These are phyloP conservation scores for Lycopodina hypogea DNA, from an alignment of 37 sponge, comb jelly and placozoan species.

Conservation along the genomic window DNA sequence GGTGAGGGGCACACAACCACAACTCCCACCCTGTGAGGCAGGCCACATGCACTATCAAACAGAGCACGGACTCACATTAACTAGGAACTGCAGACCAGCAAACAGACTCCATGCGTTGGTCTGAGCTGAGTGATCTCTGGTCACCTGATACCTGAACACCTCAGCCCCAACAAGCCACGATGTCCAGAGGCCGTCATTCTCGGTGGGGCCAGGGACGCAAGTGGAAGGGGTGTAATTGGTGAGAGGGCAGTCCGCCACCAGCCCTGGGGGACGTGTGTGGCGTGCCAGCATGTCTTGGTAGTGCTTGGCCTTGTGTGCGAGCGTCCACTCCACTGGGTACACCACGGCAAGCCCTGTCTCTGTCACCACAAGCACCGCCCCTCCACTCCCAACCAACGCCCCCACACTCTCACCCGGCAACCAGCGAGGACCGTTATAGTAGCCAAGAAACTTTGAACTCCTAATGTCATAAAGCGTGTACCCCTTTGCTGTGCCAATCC, in stretches of 20 bases:
- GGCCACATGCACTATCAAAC: too few relatives aligned
- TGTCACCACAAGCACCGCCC: conserved; percentile 37
- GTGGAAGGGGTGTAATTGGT: conserved; percentile 40
- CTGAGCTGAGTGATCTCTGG: conserved; percentile 33
- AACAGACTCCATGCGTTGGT: conserved; percentile 60
- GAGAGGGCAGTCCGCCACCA: conserved; percentile 72
- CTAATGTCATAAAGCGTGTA: conserved; percentile 57
- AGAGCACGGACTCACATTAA: conserved; percentile 50
- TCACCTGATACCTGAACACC: conserved; percentile 67
- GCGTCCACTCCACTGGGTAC: conserved; percentile 63
- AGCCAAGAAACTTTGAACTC: conserved; percentile 39
- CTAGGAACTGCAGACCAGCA: conserved; percentile 67
- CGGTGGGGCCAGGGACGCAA: conserved; percentile 68
- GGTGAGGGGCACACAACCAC: too few relatives aligned
- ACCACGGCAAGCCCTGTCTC: conserved; percentile 61
- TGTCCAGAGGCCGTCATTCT: conserved; percentile 87
- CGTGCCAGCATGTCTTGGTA: conserved; percentile 69
- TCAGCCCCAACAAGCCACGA: conserved; percentile 73
- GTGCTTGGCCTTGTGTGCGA: conserved; percentile 65
- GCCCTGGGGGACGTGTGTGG: conserved; percentile 71
- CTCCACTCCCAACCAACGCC: conserved; percentile 13
- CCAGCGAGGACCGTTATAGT: conserved; percentile 73
- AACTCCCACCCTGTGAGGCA: too few relatives aligned
- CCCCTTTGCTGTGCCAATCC: conserved; percentile 60
- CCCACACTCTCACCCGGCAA: conserved; percentile 45